These are phyloP conservation scores for Falco berigora DNA, from an alignment of 2,797 vertebrate species.

Conservation along the genomic window DNA sequence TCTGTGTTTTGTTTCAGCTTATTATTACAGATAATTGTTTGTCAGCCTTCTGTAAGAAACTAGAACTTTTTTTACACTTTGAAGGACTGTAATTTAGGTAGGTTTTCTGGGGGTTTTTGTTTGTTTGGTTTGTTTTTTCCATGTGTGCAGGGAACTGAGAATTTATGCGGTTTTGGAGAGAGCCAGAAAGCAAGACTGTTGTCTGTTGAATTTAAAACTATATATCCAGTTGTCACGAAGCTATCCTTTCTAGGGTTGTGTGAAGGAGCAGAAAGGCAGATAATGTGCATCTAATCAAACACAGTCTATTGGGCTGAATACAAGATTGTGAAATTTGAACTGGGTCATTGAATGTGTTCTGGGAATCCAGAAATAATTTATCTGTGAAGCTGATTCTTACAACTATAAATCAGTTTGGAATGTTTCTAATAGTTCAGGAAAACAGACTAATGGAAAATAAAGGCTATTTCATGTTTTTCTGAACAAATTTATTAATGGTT, in stretches of 20 bases:
- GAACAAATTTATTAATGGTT: not conserved
- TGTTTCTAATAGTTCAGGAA: slow-evolving; percentile 37
- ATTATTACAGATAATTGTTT: not conserved
- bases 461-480: not conserved
- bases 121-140: not conserved
- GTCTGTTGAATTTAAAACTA: not conserved
- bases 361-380: slow-evolving; percentile 51
- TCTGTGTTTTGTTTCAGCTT: not conserved
- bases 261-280: not conserved
- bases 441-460: slow-evolving; percentile 11
- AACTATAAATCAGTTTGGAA: slow-evolving; percentile 47
- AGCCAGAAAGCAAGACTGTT: not conserved
- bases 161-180: not conserved
- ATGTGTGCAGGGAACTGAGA: not conserved
- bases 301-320: slow-evolving; percentile 23
- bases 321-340: slow-evolving; percentile 61
- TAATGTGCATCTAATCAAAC: slow-evolving; percentile 56
- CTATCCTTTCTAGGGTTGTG: not conserved
- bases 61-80: not conserved
- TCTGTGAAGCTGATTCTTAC: slow-evolving; percentile 16
- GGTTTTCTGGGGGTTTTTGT: not conserved
- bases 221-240: not conserved
- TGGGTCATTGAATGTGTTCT: slow-evolving; percentile 9
- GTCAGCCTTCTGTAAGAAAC: not conserved
- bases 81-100: not conserved